These are phyloP conservation scores for Sphaerophoria rueppellii DNA, from an alignment of 2,888 invertebrate genomes.

Conservation along the genomic window DNA sequence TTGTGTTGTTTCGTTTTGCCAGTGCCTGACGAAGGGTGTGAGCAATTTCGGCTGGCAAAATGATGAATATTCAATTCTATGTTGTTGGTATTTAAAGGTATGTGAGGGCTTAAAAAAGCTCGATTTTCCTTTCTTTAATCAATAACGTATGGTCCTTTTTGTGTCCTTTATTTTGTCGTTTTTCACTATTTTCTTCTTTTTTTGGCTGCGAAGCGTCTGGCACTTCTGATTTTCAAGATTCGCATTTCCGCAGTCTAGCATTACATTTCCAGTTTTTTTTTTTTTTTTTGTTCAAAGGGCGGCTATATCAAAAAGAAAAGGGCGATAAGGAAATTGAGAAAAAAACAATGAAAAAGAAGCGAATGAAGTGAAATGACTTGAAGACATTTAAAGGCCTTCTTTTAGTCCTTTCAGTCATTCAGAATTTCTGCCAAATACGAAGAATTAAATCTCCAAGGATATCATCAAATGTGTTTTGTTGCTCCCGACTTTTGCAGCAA, in stretches of 20 bases:
- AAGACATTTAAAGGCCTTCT: slow-evolving; percentile 57
- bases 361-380: slow-evolving; percentile 69
- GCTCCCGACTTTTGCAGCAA: slow-evolving; percentile 15
- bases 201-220: slow-evolving; percentile 31
- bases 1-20: neutral
- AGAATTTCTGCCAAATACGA: slow-evolving; percentile 20
- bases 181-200: neutral
- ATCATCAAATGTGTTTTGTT: slow-evolving; percentile 29
- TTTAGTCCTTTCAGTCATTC: slow-evolving; percentile 52
- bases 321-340: neutral
- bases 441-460: slow-evolving; percentile 46
- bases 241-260: slow-evolving; percentile 60
- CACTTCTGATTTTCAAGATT: slow-evolving; percentile 49
- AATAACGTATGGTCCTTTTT: neutral
- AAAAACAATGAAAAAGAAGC: slow-evolving; percentile 46
- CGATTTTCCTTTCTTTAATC: neutral
- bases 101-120: neutral
- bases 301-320: neutral
- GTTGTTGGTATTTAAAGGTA: slow-evolving; percentile 43
- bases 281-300: slow-evolving; percentile 1
- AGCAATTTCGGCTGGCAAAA: slow-evolving; percentile 50
- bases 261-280: slow-evolving; percentile 30
- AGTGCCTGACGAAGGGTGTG: slow-evolving; percentile 9
- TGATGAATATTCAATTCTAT: slow-evolving; percentile 69
- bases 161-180: neutral